Percentiles rank a stretch among this genome's conserved stretches.
These are phyloP conservation scores for Macrocentrus cingulum DNA, from an alignment of 1,140 invertebrate genomes.

Conservation along the genomic window DNA sequence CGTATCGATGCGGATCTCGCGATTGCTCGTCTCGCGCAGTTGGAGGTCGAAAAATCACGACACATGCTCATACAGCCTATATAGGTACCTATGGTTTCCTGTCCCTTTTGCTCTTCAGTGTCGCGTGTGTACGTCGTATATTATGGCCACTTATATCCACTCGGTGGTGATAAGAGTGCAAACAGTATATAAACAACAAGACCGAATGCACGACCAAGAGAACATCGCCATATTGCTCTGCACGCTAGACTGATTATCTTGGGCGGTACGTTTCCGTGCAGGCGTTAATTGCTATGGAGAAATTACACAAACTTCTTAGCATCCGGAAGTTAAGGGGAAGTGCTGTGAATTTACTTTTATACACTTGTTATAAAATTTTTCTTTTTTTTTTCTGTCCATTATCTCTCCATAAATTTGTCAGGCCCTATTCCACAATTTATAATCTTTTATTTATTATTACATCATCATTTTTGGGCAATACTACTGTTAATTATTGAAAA, in stretches of 20 bases:
- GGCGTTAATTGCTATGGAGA: constrained; percentile 32
- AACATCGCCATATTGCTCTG: constrained; percentile 20
- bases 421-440: too few relatives aligned
- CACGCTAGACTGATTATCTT: constrained; percentile 33
- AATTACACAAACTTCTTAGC: constrained; percentile 23
- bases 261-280: constrained; percentile 30
- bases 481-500: too few relatives aligned
- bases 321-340: constrained; percentile 16
- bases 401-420: too few relatives aligned
- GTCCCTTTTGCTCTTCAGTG: neutral
- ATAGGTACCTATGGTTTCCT: too few relatives aligned
- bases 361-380: neutral
- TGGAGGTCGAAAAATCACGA: constrained; percentile 15
- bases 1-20: constrained; percentile 26
- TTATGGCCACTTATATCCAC: too few relatives aligned
- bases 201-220: neutral
- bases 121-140: neutral
- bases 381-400: neutral
- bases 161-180: neutral
- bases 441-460: too few relatives aligned
- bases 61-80: constrained; percentile 2
- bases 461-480: too few relatives aligned
- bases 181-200: neutral
- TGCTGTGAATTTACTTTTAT: too few relatives aligned
- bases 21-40: neutral